phyloP scores from a whole-genome alignment of 1,140 invertebrate genomes.

The Caenorhabditis tropicalis region DNA sequence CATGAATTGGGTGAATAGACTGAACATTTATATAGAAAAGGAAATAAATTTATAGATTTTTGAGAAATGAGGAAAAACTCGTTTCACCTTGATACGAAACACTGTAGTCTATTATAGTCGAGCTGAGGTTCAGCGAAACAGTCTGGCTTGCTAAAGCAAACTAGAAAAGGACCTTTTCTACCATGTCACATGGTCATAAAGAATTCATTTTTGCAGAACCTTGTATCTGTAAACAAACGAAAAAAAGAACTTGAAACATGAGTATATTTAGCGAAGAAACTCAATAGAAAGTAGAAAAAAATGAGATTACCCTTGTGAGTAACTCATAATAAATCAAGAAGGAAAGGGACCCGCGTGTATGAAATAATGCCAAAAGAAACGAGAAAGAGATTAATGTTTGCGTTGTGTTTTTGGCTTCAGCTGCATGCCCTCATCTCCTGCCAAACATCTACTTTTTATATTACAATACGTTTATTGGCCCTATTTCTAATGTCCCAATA shows the following conservation, averaged over 20 bases:
- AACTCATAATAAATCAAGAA: conserved; percentile 40
- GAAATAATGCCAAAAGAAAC: conserved; percentile 12
- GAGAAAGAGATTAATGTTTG: neutral
- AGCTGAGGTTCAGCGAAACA: too few relatives aligned
- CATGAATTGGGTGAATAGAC: too few relatives aligned
- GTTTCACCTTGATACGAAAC: too few relatives aligned
- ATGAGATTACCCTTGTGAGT: conserved; percentile 1
- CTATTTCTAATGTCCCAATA: neutral
- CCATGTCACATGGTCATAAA: neutral
- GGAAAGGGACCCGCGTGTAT: conserved; percentile 20
- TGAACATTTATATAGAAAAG: too few relatives aligned
- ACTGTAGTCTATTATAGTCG: too few relatives aligned
- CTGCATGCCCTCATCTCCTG: neutral
- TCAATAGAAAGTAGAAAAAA: neutral
- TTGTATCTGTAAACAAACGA: neutral
- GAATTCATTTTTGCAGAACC: neutral
- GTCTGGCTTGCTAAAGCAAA: too few relatives aligned
- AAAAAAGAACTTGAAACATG: conserved; percentile 15
- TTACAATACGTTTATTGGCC: conserved; percentile 24
- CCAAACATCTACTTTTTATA: conserved; percentile 19
- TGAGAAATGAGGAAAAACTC: too few relatives aligned
- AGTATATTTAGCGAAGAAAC: neutral
- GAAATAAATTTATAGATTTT: too few relatives aligned
- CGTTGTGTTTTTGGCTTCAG: neutral
- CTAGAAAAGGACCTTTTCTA: too few relatives aligned